Percentiles rank a stretch among this genome's conserved stretches.
These are phyloP conservation scores for Bombus ignitus DNA, from an alignment of 1,140 invertebrate genomes.

Conservation along the genomic window DNA sequence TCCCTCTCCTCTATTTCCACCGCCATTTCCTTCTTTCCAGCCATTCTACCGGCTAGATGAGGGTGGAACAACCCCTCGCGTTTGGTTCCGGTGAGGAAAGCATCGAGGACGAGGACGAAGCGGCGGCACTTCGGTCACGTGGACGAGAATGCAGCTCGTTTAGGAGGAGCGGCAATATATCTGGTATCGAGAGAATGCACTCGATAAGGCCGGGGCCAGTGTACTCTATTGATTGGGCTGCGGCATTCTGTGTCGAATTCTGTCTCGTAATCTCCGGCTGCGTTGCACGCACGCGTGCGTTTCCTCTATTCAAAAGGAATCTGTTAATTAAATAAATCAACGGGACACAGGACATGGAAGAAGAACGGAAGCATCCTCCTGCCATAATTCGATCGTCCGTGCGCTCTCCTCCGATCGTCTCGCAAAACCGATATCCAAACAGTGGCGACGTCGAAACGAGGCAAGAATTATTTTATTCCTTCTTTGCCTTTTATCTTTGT, in stretches of 20 bases:
- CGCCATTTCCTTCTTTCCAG: conserved; percentile 48
- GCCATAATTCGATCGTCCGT: neutral
- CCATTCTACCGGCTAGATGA: conserved; percentile 49
- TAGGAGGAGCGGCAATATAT: conserved; percentile 52
- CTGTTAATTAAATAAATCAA: conserved; percentile 37
- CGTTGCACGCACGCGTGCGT: conserved; percentile 10
- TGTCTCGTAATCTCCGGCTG: conserved; percentile 66
- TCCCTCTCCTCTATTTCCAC: neutral
- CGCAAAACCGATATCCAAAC: neutral
- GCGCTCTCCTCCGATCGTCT: too few relatives aligned
- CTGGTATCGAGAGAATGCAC: conserved; percentile 72
- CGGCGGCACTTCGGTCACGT: conserved; percentile 40
- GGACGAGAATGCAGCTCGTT: conserved; percentile 60
- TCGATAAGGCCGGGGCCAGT: conserved; percentile 68
- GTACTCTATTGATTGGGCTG: conserved; percentile 74
- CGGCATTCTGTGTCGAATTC: conserved; percentile 72
- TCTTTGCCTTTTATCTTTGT: neutral
- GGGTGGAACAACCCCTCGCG: conserved; percentile 53
- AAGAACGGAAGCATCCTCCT: too few relatives aligned
- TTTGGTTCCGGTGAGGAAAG: neutral
- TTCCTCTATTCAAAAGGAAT: conserved; percentile 5
- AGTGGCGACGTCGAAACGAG: neutral
- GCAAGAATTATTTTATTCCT: neutral
- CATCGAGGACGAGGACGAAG: conserved; percentile 1
- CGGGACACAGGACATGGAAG: neutral